Conservation (phyloP, 2,888 invertebrate genomes). For the Caenorhabditis macrosperma region DNA sequence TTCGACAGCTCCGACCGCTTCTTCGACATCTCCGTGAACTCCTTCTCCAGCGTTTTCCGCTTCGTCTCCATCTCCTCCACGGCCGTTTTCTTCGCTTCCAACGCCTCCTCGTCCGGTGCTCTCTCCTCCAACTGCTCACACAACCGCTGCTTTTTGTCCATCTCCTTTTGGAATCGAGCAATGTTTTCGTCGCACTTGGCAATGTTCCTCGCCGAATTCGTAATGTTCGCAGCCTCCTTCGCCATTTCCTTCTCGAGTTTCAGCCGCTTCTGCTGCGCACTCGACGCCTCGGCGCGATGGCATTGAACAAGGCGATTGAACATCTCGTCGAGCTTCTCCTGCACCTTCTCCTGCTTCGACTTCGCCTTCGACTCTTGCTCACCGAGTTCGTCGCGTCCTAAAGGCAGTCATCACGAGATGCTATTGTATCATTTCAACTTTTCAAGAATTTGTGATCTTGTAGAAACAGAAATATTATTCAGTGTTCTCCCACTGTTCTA, state of each 20-base stretch:
- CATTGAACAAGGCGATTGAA: slow-evolving; percentile 52
- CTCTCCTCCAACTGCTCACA: slow-evolving; percentile 27
- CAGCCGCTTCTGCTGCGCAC: slow-evolving; percentile 34
- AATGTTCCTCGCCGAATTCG: slow-evolving; percentile 83
- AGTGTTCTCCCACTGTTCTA: too few relatives aligned
- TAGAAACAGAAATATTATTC: too few relatives aligned
- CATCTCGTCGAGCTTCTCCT: slow-evolving; percentile 81
- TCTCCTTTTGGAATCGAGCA: slow-evolving; percentile 33
- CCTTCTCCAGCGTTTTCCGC: slow-evolving; percentile 19
- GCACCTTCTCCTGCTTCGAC: slow-evolving; percentile 35
- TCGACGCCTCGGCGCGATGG: slow-evolving; percentile 78
- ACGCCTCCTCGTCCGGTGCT: slow-evolving; percentile 12
- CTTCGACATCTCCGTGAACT: slow-evolving; percentile 2
- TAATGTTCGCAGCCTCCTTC: slow-evolving; percentile 82
- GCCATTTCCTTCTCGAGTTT: slow-evolving; percentile 84
- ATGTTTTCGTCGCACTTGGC: slow-evolving; percentile 51
- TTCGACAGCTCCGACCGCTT: slow-evolving; percentile 4
- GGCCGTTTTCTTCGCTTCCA: slow-evolving; percentile 83
- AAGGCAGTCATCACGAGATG: neutral
- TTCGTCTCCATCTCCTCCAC: slow-evolving; percentile 25
- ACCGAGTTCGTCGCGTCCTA: slow-evolving; percentile 32
- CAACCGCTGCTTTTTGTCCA: slow-evolving; percentile 46
- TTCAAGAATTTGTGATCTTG: too few relatives aligned
- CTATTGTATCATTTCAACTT: too few relatives aligned
- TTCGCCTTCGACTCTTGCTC: slow-evolving; percentile 24